Conservation (phyloP, 2,888 invertebrate genomes). For the Pachymerium ferrugineum region DNA sequence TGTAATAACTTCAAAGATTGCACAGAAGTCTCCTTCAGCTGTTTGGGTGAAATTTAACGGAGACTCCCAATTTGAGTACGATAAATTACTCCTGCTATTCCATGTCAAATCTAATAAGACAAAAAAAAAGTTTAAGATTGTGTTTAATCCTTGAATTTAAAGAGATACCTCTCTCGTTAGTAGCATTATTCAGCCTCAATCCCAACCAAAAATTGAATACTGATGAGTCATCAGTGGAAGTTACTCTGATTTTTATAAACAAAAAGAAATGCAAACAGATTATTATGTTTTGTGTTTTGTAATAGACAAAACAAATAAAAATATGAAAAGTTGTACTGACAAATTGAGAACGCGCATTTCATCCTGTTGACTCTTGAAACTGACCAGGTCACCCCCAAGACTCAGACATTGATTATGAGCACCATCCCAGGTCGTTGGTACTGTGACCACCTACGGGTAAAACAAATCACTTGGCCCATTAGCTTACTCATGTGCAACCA, state of each 20-base stretch:
- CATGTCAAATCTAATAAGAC: background rate
- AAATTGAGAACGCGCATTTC: background rate
- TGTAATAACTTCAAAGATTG: background rate
- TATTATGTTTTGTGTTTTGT: background rate
- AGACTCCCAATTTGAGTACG: background rate
- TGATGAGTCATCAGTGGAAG: background rate
- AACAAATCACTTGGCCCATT: background rate
- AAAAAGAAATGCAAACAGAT: background rate
- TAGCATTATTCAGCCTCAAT: background rate
- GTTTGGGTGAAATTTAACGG: background rate
- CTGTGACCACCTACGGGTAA: slow-evolving; percentile 1
- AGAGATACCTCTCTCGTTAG: too few relatives aligned
- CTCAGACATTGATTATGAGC: background rate
- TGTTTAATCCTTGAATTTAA: background rate
- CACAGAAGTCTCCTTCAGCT: too few relatives aligned
- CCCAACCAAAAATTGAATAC: background rate
- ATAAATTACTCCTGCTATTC: background rate
- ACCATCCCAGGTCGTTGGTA: slow-evolving; percentile 12
- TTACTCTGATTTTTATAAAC: background rate
- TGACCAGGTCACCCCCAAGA: slow-evolving; percentile 12
- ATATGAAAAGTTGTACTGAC: background rate
- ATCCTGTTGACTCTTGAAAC: background rate
- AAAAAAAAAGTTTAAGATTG: background rate
- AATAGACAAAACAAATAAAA: background rate
- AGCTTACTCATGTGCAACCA: background rate